A percentile compares a stretch with the other conserved stretches of the same genome.
Evolutionary conservation across 2,113 vertebrate species (phyloP).

Genomic region (Stigmatopora nigra): DNA sequence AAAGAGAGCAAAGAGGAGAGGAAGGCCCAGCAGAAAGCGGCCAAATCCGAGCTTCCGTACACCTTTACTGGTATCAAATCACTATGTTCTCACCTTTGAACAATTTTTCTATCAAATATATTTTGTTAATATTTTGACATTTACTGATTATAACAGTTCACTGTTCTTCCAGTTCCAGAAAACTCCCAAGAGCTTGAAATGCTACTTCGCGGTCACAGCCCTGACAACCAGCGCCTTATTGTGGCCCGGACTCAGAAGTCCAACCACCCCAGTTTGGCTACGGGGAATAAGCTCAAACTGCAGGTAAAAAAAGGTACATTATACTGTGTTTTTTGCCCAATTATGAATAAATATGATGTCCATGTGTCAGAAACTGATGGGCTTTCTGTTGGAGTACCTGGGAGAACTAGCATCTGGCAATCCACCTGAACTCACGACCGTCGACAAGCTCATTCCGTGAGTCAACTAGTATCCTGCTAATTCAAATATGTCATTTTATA

Average conservation of each 20-base stretch:
- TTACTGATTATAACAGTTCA: neutral
- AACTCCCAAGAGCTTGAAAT: conserved; percentile 69
- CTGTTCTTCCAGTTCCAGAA: conserved; percentile 72
- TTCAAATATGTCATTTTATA: neutral
- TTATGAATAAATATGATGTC: neutral
- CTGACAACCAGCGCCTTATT: conserved; percentile 78
- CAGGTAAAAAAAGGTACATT: conserved; percentile 56
- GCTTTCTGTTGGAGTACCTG: conserved; percentile 85
- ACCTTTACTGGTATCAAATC: conserved; percentile 75
- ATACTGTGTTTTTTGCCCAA: neutral
- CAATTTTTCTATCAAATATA: neutral
- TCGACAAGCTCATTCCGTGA: conserved; percentile 81
- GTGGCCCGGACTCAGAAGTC: conserved; percentile 85
- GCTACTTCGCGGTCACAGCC: conserved; percentile 69
- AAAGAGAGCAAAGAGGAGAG: conserved; percentile 39
- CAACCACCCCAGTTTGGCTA: conserved; percentile 85
- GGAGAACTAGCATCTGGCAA: conserved; percentile 74
- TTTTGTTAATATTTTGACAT: neutral
- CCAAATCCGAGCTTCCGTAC: conserved; percentile 79
- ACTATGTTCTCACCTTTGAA: neutral
- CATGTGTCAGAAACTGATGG: conserved; percentile 79
- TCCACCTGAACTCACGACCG: conserved; percentile 72
- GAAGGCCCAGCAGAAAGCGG: conserved; percentile 56
- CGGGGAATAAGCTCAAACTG: conserved; percentile 85
- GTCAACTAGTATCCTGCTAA: conserved; percentile 43